Evolutionary conservation across 1,140 invertebrate genomes (phyloP), one percentile per base, ranked within the genome.

Genomic region (Drosophila grimshawi): DNA sequence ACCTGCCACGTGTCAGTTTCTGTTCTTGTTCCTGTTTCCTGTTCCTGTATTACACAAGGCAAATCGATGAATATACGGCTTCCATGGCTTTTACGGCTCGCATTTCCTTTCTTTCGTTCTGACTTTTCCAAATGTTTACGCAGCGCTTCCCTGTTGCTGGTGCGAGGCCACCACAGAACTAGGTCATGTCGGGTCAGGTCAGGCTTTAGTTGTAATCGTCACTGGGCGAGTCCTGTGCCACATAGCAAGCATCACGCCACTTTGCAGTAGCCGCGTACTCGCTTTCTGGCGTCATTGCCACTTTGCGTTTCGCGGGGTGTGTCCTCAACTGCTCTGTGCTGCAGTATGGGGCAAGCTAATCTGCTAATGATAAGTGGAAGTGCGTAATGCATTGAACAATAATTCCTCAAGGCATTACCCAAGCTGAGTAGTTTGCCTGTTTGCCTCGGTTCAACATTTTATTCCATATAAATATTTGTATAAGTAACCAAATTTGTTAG

Each of bases 131-230:
- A 76, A 76, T 73, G 66, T 66, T 78, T 64, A 72, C 61, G 51
- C 48, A 64, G 52, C 11, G 19, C 19, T 19, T 19, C 30, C n/a
- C n/a, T 19, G 19, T n/a, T 11, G 27, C 10, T 41, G 39, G n/a
- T 27, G n/a, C 49, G 46, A 81, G 76, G 77, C 60, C 81, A 75
- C 43, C 78, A 43, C 79, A 64, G 10, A 43, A 67, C 64, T 80
- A 78, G 78, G 78, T 80, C 78, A 80, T 67, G 62, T 72, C 62
- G 71, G 78, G 80, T 80, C 80, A 76, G 66, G 73, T 41, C 55
- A 57, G 39, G 39, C 39, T 41, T 2, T 39, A 8, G 37, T 6
- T 39, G 3, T 39, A 19, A 1, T 19, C 19, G 19, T 19, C 19
- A 19, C 19, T 19, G 19, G 19, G 19, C 19, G 19, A 19, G 19